Evolutionary conservation across 2,113 vertebrate species (phyloP), one percentile per base, ranked within the genome.

Genomic region (Gobiocypris rarus): DNA sequence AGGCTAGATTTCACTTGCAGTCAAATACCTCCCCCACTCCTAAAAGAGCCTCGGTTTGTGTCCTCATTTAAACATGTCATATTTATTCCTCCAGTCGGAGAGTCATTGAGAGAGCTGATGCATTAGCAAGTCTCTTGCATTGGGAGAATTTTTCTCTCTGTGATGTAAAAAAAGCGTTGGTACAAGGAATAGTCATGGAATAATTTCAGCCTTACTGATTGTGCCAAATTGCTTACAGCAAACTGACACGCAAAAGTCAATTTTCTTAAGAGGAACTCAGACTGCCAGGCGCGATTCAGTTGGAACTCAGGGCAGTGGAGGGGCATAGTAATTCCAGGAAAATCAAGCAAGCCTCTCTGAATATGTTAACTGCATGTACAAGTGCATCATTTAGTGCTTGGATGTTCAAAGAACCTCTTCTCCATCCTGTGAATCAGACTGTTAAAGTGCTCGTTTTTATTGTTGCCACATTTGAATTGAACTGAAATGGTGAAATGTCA

Each of bases 231-330:
- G 24, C 45, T 17, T 50, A 54, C 52, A 22, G 41, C 65, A 71
- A 48, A 81, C 34, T 48, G 38, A 59, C 1, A 1, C 56, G 28
- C 5, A 22, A 75, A 75, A 2, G 7, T 63, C 19, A 1, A 75
- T 85, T 75, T 82, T 76, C 74, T 76, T n/a, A 52, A 81, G 58
- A 77, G 80, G 24, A 31, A 48, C 26, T 28, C 43, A 28, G n/a
- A 2, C 19, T 1, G 15, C 73, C 43, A 52, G 73, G 15, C 31
- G 38, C 5, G 45, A 54, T 38, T 59, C 28, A n/a, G n/a, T 9
- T 70, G 19, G 17, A 54, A 28, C 50, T 83, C 10, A 48, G 1
- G 13, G 19, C 26, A 48, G 15, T 0, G 28, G 1, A 31, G 31
- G 59, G 48, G 17, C 1, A n/a, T 17, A 3, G 45, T 63, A 65